Base-by-base conservation (phyloP, 2,888 invertebrate species). In the Andrena marginata region DNA sequence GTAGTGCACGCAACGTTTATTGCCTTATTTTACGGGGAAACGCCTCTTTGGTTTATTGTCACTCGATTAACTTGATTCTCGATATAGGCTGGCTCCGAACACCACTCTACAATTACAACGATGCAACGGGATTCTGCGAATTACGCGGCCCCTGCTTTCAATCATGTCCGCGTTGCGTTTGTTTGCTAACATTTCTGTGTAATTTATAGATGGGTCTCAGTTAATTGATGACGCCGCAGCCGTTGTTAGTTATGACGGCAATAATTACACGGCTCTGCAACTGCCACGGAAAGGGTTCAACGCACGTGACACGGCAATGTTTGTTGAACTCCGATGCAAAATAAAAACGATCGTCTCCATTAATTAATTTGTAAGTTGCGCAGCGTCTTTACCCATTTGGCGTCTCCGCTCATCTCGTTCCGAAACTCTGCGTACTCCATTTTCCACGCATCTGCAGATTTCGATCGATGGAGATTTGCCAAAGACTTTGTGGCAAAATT, bases 141-240 rank as follows among this genome's bases (percentile, higher is more conserved):
- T 71, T 60, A 20, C 26, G 29, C 20, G 42, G 16, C n/a, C 8
- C 31, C 26, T 13, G 60, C 31, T 71, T 71, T 48, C 60, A 31
- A 74, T 74, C 31, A 59, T 48, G 48, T n/a, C 42, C n/a, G 16
- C 35, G 23, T 23, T 49, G 23, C 10, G 23, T 60, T 74, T 31
- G 69, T 73, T 73, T 73, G n/a, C 42, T 48, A 64, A 65, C 75
- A 65, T 67, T 29, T 56, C 65, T 62, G 65, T 8, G 60, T 77
- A 77, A 82, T 82, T 82, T 68, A 77, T 54, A 54, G 68, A 48
- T 60, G 56, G 59, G 67, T 48, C 62, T 13, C 51, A 59, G 68
- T 82, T 82, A 79, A 79, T 80, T 51, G 68, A 75, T 70, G 48
- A 49, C 26, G 16, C 75, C 71, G 2, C 60, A 70, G 60, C 70